Percentiles rank a stretch among this genome's conserved stretches.
Evolutionary conservation across 2,113 vertebrate genomes (phyloP).

Genomic region (Nansenia antarctica): DNA sequence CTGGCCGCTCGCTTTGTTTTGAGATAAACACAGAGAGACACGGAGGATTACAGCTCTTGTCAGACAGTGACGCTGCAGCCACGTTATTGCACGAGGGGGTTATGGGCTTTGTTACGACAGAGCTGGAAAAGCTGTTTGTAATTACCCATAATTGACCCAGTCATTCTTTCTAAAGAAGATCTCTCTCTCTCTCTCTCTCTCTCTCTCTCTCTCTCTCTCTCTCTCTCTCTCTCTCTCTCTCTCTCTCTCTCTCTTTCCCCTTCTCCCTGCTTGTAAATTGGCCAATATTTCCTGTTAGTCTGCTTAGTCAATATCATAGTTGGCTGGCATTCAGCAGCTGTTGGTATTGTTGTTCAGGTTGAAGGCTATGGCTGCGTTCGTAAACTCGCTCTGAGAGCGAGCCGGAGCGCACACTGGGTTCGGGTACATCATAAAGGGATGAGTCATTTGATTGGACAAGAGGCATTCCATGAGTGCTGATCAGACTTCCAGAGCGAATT

Average conservation of each 20-base stretch:
- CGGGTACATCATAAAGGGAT: too few species aligned
- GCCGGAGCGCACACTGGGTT: too few species aligned
- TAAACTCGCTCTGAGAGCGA: too few species aligned
- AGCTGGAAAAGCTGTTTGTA: constrained; percentile 33
- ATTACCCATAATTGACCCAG: constrained; percentile 43
- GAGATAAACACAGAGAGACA: constrained; percentile 21
- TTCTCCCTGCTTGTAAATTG: constrained; percentile 52
- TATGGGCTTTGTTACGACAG: constrained; percentile 13
- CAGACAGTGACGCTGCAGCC: not conserved
- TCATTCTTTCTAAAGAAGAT: constrained; percentile 50
- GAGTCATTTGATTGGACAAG: too few species aligned
- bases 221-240: not conserved
- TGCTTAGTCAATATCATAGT: constrained; percentile 66
- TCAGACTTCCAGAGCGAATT: too few species aligned
- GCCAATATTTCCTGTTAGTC: constrained; percentile 63
- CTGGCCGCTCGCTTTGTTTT: not conserved
- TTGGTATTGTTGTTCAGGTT: constrained; percentile 35
- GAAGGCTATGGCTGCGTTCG: constrained; percentile 57
- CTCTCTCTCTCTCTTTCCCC: not conserved
- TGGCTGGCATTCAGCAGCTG: constrained; percentile 67
- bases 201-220: not conserved
- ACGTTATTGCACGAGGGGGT: constrained; percentile 9
- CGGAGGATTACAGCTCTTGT: constrained; percentile 2
- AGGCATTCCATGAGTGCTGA: too few species aligned
- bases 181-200: constrained; percentile 21